Evolutionary conservation across 2,888 invertebrate genomes (phyloP), one percentile per base, ranked within the genome.

Genomic region (Malthinus flaveolus): DNA sequence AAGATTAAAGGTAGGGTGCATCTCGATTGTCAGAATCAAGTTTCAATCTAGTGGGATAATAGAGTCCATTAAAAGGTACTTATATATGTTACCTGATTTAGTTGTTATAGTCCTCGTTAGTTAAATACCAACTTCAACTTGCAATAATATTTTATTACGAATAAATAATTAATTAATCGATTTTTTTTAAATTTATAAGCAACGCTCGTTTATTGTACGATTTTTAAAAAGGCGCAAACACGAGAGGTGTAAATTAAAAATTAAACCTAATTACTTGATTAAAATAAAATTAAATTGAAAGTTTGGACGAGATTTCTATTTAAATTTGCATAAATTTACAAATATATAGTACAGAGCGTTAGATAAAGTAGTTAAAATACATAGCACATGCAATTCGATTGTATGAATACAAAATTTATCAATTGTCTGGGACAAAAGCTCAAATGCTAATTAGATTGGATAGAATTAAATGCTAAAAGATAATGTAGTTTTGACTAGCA

Each of bases 331-430:
- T 70, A 68, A 66, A 68, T 71, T 56, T 53, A 51, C 56, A 59
- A 60, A 57, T 55, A 60, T 47, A 32, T 45, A 45, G 32, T 11
- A 31, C 51, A 57, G 45, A 51, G 59, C 59, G 50, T 39, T 34
- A 35, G 56, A 57, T 36, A 60, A 57, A 61, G 56, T 57, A 53
- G 56, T 56, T 57, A 61, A 52, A 57, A 61, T 61, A 61, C 60
- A 56, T 56, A 45, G 56, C 60, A 60, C 60, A 60, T 56, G 49
- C 56, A 52, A 56, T 56, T 48, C 50, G 65, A 67, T 67, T 67
- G 66, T 69, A 70, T 72, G 73, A 72, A 73, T 73, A 72, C 69
- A 64, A 73, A 72, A 71, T 69, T 67, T 64, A 56, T 65, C 55
- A 57, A 33, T 50, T 37, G 49, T 51, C 34, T 54, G 52, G 63